A percentile compares a stretch with the other conserved stretches of the same genome.
Conservation (phyloP, 2,113 vertebrate species). For the Tonatia bakeri region DNA sequence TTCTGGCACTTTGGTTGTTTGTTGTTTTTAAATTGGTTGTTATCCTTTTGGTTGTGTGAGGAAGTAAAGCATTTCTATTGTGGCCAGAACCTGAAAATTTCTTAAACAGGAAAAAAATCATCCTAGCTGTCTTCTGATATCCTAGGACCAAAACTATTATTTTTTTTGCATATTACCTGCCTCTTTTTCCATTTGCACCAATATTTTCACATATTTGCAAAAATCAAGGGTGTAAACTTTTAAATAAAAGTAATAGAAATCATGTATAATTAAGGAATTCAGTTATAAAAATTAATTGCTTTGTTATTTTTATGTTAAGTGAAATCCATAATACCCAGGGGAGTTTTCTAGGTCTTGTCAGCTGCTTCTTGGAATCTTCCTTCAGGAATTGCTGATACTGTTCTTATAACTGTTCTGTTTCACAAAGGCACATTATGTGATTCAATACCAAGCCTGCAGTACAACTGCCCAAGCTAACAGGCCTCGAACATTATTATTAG, state of each 20-base stretch:
- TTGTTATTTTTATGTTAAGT: constrained; percentile 37
- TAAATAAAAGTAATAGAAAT: neutral
- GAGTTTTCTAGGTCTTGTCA: constrained; percentile 21
- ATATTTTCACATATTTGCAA: neutral
- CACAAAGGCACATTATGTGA: neutral
- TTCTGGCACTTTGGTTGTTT: no score
- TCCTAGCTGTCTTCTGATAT: neutral
- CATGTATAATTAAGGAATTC: neutral
- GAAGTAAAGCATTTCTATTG: no score
- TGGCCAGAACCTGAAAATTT: neutral
- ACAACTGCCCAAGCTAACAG: neutral
- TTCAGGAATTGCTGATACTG: neutral
- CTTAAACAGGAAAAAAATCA: neutral
- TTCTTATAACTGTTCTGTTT: neutral
- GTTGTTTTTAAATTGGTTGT: no score
- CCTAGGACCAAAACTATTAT: neutral
- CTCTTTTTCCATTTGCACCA: neutral
- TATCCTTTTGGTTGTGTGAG: no score
- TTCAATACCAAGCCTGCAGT: neutral
- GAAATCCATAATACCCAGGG: neutral
- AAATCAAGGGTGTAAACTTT: constrained; percentile 1
- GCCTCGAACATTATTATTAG: neutral
- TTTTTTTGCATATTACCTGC: neutral
- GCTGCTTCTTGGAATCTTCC: constrained; percentile 25
- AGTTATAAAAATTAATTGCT: neutral